Conservation (phyloP, 2,888 invertebrate genomes). For the Empis livida region DNA sequence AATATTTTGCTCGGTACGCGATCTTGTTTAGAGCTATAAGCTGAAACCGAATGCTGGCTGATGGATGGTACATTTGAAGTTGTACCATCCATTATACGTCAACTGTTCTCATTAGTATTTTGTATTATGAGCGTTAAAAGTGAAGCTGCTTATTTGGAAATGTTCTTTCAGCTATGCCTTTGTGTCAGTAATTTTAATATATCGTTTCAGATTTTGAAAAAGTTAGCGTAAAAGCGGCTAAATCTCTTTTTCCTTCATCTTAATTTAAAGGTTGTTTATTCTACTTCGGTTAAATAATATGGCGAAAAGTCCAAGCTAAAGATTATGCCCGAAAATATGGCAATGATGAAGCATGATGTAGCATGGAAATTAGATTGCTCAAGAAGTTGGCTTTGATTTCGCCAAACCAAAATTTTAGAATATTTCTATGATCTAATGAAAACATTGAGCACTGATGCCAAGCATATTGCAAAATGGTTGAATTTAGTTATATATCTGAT, state of each 20-base stretch:
- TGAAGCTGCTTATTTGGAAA: background rate
- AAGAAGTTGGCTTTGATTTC: background rate
- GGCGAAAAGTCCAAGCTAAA: background rate
- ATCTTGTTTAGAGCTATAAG: too few relatives aligned
- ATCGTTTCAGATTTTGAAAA: slow-evolving; percentile 1
- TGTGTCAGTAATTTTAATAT: background rate
- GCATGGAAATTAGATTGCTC: background rate
- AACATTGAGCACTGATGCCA: too few relatives aligned
- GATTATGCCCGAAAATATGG: background rate
- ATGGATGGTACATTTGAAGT: slow-evolving; percentile 6
- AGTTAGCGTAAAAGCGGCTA: background rate
- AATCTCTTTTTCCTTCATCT: slow-evolving; percentile 1
- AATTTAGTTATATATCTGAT: too few relatives aligned
- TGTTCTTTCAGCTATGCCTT: slow-evolving; percentile 1
- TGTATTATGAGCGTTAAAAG: slow-evolving; percentile 3
- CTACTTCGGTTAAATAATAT: slow-evolving; percentile 2
- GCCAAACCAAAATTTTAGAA: too few relatives aligned
- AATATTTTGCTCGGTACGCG: too few relatives aligned
- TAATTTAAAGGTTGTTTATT: slow-evolving; percentile 3
- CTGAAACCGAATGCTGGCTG: slow-evolving; percentile 3
- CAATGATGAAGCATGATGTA: background rate
- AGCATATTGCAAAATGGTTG: too few relatives aligned
- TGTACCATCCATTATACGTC: slow-evolving; percentile 4
- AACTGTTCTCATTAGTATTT: slow-evolving; percentile 4
- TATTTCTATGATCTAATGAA: too few relatives aligned